A percentile compares a stretch with the other conserved stretches of the same genome.
These are phyloP conservation scores for Aurelia sp. DNA, from an alignment of 30 jellyfish, hydroid and myxozoan genomes.

Conservation along the genomic window DNA sequence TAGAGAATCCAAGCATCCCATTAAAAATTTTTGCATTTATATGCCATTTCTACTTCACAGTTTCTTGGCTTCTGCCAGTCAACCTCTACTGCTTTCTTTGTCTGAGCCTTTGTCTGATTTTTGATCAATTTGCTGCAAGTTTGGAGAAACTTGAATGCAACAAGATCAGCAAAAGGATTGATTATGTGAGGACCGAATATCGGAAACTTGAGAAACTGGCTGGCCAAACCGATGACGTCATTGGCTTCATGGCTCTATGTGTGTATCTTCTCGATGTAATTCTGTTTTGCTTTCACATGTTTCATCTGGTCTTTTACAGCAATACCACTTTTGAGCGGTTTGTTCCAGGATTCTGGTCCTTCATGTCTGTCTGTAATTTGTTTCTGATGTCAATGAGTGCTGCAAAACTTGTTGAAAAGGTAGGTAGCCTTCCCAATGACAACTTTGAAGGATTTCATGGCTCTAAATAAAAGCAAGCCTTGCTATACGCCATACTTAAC, in stretches of 20 bases:
- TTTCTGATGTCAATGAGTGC: constrained; percentile 56
- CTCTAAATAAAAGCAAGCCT: too few species aligned
- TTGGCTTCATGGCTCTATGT: constrained; percentile 64
- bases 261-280: constrained; percentile 51
- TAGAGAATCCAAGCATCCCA: constrained; percentile 5
- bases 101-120: constrained; percentile 30
- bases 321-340: constrained; percentile 1
- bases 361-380: constrained; percentile 41
- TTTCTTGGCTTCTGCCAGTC: constrained; percentile 71
- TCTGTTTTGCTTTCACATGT: constrained; percentile 57
- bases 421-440: neutral
- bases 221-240: constrained; percentile 32
- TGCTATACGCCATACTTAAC: too few species aligned
- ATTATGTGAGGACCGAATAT: constrained; percentile 45
- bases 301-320: constrained; percentile 26
- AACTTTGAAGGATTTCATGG: too few species aligned
- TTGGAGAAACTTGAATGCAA: constrained; percentile 19
- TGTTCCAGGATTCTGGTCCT: constrained; percentile 36
- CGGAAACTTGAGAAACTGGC: constrained; percentile 20
- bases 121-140: constrained; percentile 44
- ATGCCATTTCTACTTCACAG: constrained; percentile 7
- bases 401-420: constrained; percentile 55
- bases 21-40: constrained; percentile 8
- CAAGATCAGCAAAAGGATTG: constrained; percentile 20
- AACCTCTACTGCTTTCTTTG: constrained; percentile 51